Evolutionary conservation across 2,797 vertebrate genomes (phyloP).

Genomic region (Thalassophryne amazonica): DNA sequence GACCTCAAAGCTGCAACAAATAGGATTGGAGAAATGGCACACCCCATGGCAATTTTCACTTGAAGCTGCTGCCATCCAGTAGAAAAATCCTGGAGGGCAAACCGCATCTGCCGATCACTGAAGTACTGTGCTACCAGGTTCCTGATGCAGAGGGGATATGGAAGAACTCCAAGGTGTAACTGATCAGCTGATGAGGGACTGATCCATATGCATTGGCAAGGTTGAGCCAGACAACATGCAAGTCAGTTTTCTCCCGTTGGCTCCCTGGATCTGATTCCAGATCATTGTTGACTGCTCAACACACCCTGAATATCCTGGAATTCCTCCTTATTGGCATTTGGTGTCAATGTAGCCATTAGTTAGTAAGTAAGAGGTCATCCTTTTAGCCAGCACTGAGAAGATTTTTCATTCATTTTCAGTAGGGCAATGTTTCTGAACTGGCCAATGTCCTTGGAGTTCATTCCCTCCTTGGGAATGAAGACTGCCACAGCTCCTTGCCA

Average conservation of each 20-base stretch:
- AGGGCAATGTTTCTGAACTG: slow-evolving; percentile 7
- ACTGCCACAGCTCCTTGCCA: not conserved
- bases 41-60: not conserved
- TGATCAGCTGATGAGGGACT: no score
- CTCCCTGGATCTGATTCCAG: no score
- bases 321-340: not conserved
- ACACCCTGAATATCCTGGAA: no score
- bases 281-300: no score
- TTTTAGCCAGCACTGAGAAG: not conserved
- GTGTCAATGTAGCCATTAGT: not conserved
- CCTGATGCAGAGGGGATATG: no score
- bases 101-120: no score
- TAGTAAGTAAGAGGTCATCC: not conserved
- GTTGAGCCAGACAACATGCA: not conserved
- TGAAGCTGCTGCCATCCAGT: not conserved
- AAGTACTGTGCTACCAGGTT: no score
- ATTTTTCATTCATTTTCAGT: not conserved
- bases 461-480: slow-evolving; percentile 1
- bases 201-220: no score
- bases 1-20: slow-evolving; percentile 6
- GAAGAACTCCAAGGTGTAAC: no score
- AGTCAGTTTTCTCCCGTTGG: no score
- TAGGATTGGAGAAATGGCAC: slow-evolving; percentile 1
- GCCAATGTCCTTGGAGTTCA: not conserved
- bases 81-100: not conserved